These are phyloP conservation scores for Bhutanitis thaidina DNA, from an alignment of 2,888 invertebrate species.

Conservation along the genomic window DNA sequence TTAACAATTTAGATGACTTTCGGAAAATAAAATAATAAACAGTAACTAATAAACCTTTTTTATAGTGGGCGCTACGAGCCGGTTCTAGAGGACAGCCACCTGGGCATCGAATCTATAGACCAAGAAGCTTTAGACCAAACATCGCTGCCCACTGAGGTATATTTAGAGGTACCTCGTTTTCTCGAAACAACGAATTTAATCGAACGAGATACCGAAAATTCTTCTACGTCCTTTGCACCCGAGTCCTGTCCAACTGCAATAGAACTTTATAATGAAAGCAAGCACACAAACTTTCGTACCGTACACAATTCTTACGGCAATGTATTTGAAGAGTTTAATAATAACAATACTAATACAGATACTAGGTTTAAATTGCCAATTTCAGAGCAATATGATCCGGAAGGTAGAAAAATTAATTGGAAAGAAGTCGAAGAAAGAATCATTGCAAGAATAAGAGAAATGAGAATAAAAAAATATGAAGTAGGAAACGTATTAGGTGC, in stretches of 20 bases:
- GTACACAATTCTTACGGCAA: slow-evolving; percentile 18
- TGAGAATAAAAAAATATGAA: slow-evolving; percentile 8
- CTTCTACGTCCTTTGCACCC: slow-evolving; percentile 42
- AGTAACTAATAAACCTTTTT: slow-evolving; percentile 20
- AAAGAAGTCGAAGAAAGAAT: slow-evolving; percentile 23
- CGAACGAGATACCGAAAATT: slow-evolving; percentile 27
- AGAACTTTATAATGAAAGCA: slow-evolving; percentile 44
- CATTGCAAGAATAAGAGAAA: slow-evolving; percentile 18
- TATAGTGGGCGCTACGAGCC: slow-evolving; percentile 70
- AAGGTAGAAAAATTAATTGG: slow-evolving; percentile 34
- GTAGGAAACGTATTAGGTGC: background rate
- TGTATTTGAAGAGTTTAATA: slow-evolving; percentile 26
- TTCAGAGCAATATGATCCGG: slow-evolving; percentile 61
- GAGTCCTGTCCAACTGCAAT: slow-evolving; percentile 62
- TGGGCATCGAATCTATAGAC: slow-evolving; percentile 55
- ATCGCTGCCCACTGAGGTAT: slow-evolving; percentile 66
- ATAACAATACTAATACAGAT: slow-evolving; percentile 28
- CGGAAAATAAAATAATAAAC: no score
- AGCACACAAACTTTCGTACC: slow-evolving; percentile 34
- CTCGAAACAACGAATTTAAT: slow-evolving; percentile 33
- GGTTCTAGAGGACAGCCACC: slow-evolving; percentile 62
- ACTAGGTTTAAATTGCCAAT: slow-evolving; percentile 58
- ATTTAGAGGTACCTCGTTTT: slow-evolving; percentile 33
- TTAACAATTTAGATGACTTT: no score
- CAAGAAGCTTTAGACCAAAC: slow-evolving; percentile 61